Percentiles rank a stretch among this genome's conserved stretches.
Conservation (phyloP, 2,797 vertebrate species). For the Pelodytes ibericus region DNA sequence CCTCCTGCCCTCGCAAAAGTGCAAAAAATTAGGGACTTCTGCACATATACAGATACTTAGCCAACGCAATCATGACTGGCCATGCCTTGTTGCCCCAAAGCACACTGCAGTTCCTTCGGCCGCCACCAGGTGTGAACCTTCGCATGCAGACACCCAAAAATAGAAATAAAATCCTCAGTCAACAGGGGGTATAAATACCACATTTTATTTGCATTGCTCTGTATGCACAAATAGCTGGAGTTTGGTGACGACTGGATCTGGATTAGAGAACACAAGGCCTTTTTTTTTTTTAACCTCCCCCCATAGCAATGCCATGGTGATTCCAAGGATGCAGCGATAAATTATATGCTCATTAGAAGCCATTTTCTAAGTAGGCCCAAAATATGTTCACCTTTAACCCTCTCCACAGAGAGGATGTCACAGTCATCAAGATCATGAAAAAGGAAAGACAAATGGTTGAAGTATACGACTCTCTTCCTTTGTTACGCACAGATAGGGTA, state of each 20-base stretch:
- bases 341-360: neutral
- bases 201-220: slow-evolving; percentile 46
- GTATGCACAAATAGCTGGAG: slow-evolving; percentile 39
- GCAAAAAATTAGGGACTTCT: neutral
- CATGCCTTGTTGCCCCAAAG: neutral
- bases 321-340: slow-evolving; percentile 6
- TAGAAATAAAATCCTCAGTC: slow-evolving; percentile 6
- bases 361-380: neutral
- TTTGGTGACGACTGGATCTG: slow-evolving; percentile 20
- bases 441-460: slow-evolving; percentile 1
- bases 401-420: slow-evolving; percentile 12
- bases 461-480: slow-evolving; percentile 18
- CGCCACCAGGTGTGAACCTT: neutral
- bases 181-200: slow-evolving; percentile 33
- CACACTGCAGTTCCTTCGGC: neutral
- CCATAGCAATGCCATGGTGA: slow-evolving; percentile 1
- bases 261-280: slow-evolving; percentile 26
- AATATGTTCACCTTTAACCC: neutral
- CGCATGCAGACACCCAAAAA: neutral
- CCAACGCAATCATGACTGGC: neutral
- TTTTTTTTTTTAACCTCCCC: slow-evolving; percentile 11
- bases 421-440: slow-evolving; percentile 16
- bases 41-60: too few species aligned
- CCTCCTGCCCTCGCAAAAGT: neutral
- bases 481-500: slow-evolving; percentile 21